Base-by-base conservation (phyloP, 1,140 invertebrate species). In the Macrobrachium rosenbergii region DNA sequence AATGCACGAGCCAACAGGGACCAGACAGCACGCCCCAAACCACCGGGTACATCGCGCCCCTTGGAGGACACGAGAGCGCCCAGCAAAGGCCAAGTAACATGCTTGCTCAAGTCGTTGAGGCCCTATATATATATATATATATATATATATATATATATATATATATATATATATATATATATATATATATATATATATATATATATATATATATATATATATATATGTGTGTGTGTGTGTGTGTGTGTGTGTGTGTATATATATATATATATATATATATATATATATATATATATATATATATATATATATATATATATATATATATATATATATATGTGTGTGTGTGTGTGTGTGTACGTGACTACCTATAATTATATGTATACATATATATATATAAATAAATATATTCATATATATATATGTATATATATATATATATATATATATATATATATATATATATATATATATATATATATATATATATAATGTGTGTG, bases 191-290 rank as follows among this genome's bases (percentile, higher is more conserved):
- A n/a, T 63, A 63, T 63, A 63, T 63, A 63, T 63, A n/a, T 63
- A 63, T 63, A 63, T 63, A 63, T 63, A 63, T 63, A 63, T 63
- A 63, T 63, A 63, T 63, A 63, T 63, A 63, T 63, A 63, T 63
- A 63, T 63, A 5, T 63, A 5, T 63, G n/a, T 63, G n/a, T 63
- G n/a, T 63, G n/a, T 63, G n/a, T 63, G n/a, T 63, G n/a, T 63
- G 28, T 37, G 28, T 37, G 28, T 37, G 28, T 37, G 28, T 37
- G 28, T 37, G 28, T 37, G 28, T 37, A 5, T 63, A 5, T 63
- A 5, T 63, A 2, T 63, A 63, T 63, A 63, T 63, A 63, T 63
- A 63, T 63, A 63, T 63, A 63, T 63, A 63, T 63, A 63, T 63
- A 63, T 63, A 63, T 63, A 63, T 63, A 63, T 63, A 63, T 63